Conservation (phyloP, 2,797 vertebrate genomes). For the Crocidura indochinensis region DNA sequence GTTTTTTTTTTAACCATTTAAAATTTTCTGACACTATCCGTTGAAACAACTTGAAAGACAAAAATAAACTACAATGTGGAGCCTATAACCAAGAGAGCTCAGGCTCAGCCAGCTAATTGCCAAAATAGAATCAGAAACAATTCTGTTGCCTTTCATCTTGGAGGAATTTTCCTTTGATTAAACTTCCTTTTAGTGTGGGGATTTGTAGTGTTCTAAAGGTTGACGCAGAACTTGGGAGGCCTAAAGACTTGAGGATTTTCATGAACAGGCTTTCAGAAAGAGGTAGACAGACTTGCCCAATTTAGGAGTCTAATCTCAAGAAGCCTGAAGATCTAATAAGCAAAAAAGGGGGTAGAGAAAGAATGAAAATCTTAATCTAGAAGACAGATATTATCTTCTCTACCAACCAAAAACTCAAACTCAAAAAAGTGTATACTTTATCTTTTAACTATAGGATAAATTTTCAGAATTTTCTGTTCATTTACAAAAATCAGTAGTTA, state of each 20-base stretch:
- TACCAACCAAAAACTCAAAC: not conserved
- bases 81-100: not conserved
- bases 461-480: not conserved
- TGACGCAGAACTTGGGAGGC: not conserved
- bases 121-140: not conserved
- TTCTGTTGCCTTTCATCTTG: not conserved
- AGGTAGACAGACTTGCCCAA: not conserved
- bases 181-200: not conserved
- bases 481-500: not conserved
- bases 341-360: not conserved
- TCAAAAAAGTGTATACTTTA: not conserved
- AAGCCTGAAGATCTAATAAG: not conserved
- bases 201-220: not conserved
- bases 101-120: not conserved
- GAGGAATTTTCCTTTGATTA: not conserved
- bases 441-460: not conserved
- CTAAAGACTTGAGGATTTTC: not conserved
- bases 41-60: not conserved
- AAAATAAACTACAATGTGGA: not conserved
- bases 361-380: not conserved
- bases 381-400: not conserved
- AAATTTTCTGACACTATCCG: not conserved
- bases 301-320: not conserved
- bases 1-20: not conserved
- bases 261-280: not conserved